These are phyloP conservation scores for Popillia japonica DNA, from an alignment of 1,140 invertebrate species.

Conservation along the genomic window DNA sequence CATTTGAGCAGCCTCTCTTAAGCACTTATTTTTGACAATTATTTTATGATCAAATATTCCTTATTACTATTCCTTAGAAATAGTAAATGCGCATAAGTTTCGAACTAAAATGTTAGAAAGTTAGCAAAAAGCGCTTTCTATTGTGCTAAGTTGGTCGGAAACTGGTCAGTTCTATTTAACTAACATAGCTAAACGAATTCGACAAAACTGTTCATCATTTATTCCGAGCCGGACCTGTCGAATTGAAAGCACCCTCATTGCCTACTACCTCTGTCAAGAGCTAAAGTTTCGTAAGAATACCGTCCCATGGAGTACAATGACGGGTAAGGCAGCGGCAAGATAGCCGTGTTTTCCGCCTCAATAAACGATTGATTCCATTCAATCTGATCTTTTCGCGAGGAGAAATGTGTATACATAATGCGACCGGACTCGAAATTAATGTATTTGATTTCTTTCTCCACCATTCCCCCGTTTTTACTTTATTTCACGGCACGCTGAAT, in stretches of 20 bases:
- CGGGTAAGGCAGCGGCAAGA: background rate
- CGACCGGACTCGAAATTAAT: slow-evolving; percentile 26
- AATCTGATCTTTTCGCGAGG: slow-evolving; percentile 12
- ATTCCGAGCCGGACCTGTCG: background rate
- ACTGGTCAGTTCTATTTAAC: too few species aligned
- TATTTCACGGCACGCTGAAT: slow-evolving; percentile 16
- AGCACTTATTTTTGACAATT: too few species aligned
- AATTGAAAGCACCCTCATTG: background rate
- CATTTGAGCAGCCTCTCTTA: too few species aligned
- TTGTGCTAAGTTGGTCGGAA: too few species aligned
- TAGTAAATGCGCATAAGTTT: too few species aligned
- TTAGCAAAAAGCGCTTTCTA: too few species aligned
- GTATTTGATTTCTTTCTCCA: slow-evolving; percentile 25
- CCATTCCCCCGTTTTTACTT: background rate
- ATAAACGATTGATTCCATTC: slow-evolving; percentile 22
- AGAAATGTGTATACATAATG: slow-evolving; percentile 27
- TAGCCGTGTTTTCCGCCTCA: slow-evolving; percentile 25
- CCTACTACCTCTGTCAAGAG: background rate
- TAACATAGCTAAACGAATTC: too few species aligned
- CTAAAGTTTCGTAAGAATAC: slow-evolving; percentile 11
- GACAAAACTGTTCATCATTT: too few species aligned
- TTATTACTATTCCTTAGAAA: too few species aligned
- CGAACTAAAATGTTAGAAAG: too few species aligned
- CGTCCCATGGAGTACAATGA: background rate
- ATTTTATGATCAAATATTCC: too few species aligned